phyloP scores from a whole-genome alignment of 2,888 invertebrate genomes.

The Mimachlamys varia region DNA sequence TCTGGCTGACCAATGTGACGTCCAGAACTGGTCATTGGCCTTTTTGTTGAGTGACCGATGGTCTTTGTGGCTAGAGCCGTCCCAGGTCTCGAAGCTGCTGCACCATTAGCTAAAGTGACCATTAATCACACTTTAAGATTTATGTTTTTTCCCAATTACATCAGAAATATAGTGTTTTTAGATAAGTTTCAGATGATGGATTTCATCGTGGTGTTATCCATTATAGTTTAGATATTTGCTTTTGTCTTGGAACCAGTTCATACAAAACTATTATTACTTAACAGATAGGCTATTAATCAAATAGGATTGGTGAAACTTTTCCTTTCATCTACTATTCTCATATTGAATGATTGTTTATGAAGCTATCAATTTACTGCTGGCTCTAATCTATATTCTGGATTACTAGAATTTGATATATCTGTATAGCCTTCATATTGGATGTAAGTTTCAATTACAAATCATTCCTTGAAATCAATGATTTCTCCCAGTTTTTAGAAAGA shows the following conservation, averaged over 20 bases:
- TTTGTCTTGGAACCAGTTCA: background rate
- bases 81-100: background rate
- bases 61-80: background rate
- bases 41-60: conserved; percentile 17
- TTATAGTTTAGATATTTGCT: background rate
- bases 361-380: too few relatives aligned
- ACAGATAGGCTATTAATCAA: background rate
- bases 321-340: background rate
- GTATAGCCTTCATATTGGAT: too few relatives aligned
- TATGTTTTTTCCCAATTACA: background rate
- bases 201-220: background rate
- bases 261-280: background rate
- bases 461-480: too few relatives aligned
- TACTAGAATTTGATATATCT: too few relatives aligned
- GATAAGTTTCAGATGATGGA: background rate
- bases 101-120: background rate
- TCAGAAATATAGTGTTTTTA: background rate
- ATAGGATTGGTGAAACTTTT: background rate
- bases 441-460: too few relatives aligned
- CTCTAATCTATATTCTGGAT: too few relatives aligned
- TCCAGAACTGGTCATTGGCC: background rate
- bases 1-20: background rate
- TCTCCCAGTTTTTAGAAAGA: too few relatives aligned
- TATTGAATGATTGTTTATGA: too few relatives aligned
- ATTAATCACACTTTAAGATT: background rate